phyloP scores from a whole-genome alignment of 2,113 vertebrate species.

The Pandion haliaetus region DNA sequence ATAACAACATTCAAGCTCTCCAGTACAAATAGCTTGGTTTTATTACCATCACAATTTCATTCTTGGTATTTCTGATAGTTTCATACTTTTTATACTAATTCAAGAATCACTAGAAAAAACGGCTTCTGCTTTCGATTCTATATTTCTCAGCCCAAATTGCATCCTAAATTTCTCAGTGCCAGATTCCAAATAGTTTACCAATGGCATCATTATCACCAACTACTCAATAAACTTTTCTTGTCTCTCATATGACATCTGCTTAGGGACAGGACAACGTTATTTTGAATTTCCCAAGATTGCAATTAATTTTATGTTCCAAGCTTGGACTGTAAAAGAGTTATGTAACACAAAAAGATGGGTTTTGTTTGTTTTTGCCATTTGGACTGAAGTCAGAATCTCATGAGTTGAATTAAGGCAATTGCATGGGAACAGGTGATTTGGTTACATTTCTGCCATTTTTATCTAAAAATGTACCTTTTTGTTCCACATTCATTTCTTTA shows the following conservation, averaged over 20 bases:
- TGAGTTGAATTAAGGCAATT: neutral
- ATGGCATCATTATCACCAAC: neutral
- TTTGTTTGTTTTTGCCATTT: neutral
- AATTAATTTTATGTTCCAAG: slow-evolving; percentile 1
- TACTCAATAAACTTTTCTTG: neutral
- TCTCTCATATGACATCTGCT: neutral
- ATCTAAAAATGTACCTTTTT: neutral
- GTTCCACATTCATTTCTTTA: neutral
- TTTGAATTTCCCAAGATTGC: neutral
- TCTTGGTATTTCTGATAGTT: neutral
- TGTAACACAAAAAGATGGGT: neutral
- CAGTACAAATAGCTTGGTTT: neutral
- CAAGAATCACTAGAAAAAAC: neutral
- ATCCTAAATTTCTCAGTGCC: neutral
- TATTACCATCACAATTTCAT: neutral
- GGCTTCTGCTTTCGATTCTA: neutral
- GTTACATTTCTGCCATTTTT: neutral
- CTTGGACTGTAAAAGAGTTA: neutral
- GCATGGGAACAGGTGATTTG: neutral
- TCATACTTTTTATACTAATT: neutral
- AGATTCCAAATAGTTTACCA: slow-evolving; percentile 22
- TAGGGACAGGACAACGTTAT: neutral
- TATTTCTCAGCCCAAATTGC: neutral
- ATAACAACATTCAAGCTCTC: neutral
- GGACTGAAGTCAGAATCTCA: neutral